A percentile compares a stretch with the other conserved stretches of the same genome.
These are phyloP conservation scores for Dolichomitus sp. DNA, from an alignment of 2,888 invertebrate genomes.

Conservation along the genomic window DNA sequence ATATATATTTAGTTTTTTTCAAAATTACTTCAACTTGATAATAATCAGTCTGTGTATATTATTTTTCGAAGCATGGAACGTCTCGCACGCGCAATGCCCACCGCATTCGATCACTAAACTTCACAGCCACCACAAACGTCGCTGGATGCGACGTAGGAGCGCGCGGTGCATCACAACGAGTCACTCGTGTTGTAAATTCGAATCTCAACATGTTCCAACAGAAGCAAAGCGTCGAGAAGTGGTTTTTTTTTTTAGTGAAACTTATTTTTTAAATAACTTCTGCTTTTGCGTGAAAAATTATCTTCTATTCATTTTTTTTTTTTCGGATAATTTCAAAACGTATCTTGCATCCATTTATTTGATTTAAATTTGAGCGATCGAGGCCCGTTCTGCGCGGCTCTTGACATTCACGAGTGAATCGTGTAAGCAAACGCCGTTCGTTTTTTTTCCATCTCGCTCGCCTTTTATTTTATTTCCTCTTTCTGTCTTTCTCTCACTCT, in stretches of 20 bases:
- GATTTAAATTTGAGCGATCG: slow-evolving; percentile 27
- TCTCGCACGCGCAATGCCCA: slow-evolving; percentile 22
- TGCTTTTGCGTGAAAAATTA: background rate
- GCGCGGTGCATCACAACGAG: slow-evolving; percentile 11
- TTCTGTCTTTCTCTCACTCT: slow-evolving; percentile 36
- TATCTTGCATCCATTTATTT: slow-evolving; percentile 31
- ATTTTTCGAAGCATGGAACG: background rate
- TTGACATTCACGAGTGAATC: slow-evolving; percentile 22
- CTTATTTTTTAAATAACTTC: background rate
- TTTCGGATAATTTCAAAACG: slow-evolving; percentile 14
- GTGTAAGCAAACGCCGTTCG: slow-evolving; percentile 40
- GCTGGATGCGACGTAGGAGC: slow-evolving; percentile 4
- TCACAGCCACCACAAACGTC: slow-evolving; percentile 30
- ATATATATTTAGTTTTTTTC: background rate
- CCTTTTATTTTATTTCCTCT: slow-evolving; percentile 58
- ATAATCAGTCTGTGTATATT: slow-evolving; percentile 20
- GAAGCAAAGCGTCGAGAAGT: background rate
- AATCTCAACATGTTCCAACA: background rate
- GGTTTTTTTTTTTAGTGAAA: background rate
- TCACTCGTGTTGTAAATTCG: slow-evolving; percentile 27
- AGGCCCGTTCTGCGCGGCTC: slow-evolving; percentile 29
- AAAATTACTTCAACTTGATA: slow-evolving; percentile 1
- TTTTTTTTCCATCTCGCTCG: slow-evolving; percentile 42
- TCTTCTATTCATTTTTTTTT: background rate
- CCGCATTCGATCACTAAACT: slow-evolving; percentile 33